Conservation (phyloP, 2,888 invertebrate species). For the Rhagophthalmus giganteus region DNA sequence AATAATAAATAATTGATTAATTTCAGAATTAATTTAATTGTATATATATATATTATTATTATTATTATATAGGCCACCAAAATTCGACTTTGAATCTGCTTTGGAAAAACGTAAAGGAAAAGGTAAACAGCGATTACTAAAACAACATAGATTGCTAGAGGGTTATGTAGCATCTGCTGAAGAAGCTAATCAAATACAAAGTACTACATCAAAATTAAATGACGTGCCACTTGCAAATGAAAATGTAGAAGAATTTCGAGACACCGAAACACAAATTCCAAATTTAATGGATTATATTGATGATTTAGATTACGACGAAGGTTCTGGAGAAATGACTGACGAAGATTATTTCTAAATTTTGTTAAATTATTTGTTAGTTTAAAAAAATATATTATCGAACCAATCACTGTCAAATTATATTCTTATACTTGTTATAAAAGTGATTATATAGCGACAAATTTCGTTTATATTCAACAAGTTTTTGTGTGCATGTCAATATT, state of each 20-base stretch:
- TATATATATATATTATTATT: too few species aligned
- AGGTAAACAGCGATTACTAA: slow-evolving; percentile 50
- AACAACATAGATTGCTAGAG: slow-evolving; percentile 47
- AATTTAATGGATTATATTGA: slow-evolving; percentile 21
- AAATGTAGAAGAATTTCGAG: slow-evolving; percentile 18
- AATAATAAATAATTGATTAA: background rate
- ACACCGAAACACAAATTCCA: slow-evolving; percentile 2
- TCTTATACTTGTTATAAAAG: too few species aligned
- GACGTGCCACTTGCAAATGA: slow-evolving; percentile 2
- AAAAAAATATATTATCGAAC: too few species aligned
- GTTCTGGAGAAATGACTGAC: slow-evolving; percentile 44
- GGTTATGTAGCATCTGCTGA: slow-evolving; percentile 36
- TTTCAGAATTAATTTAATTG: background rate
- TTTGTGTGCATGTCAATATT: too few species aligned
- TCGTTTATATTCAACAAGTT: background rate
- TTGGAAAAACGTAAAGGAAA: slow-evolving; percentile 61
- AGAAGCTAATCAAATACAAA: slow-evolving; percentile 8
- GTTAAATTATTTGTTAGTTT: too few species aligned
- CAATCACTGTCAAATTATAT: too few species aligned
- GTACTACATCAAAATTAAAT: slow-evolving; percentile 15
- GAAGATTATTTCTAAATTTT: slow-evolving; percentile 47
- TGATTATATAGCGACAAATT: too few species aligned
- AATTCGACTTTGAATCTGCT: slow-evolving; percentile 63
- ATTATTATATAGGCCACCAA: slow-evolving; percentile 63
- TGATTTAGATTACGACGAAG: slow-evolving; percentile 37